phyloP scores from a whole-genome alignment of 2,888 invertebrate genomes.

The Ernsta delagoae region DNA sequence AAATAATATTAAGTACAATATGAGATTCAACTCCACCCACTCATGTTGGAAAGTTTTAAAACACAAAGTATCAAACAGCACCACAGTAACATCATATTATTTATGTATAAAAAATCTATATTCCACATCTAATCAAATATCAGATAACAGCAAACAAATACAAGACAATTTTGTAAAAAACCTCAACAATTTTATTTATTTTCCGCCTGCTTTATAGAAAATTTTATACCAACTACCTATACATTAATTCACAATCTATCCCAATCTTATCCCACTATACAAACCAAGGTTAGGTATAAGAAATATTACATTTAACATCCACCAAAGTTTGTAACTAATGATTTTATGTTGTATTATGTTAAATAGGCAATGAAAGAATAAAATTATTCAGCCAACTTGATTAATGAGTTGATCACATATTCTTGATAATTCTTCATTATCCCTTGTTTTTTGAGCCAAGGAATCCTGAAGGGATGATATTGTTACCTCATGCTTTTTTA shows the following conservation, averaged over 20 bases:
- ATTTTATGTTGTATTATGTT: background rate
- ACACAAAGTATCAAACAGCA: constrained; percentile 18
- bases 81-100: constrained; percentile 2
- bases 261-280: background rate
- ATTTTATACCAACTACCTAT: background rate
- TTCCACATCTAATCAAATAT: background rate
- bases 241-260: background rate
- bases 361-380: constrained; percentile 4
- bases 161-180: background rate
- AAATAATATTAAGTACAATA: constrained; percentile 45
- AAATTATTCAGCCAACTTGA: constrained; percentile 58
- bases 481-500: constrained; percentile 95
- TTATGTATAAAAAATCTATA: background rate
- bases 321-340: constrained; percentile 23
- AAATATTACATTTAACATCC: constrained; percentile 19
- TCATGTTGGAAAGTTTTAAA: constrained; percentile 39
- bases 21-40: constrained; percentile 56
- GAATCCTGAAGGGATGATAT: constrained; percentile 92
- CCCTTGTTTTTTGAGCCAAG: constrained; percentile 93
- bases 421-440: constrained; percentile 94
- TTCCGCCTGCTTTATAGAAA: background rate
- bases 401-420: constrained; percentile 97
- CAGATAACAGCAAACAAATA: background rate
- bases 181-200: background rate
- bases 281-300: constrained; percentile 23